Base-by-base conservation (phyloP, 2,113 vertebrate genomes). In the Canis aureus region DNA sequence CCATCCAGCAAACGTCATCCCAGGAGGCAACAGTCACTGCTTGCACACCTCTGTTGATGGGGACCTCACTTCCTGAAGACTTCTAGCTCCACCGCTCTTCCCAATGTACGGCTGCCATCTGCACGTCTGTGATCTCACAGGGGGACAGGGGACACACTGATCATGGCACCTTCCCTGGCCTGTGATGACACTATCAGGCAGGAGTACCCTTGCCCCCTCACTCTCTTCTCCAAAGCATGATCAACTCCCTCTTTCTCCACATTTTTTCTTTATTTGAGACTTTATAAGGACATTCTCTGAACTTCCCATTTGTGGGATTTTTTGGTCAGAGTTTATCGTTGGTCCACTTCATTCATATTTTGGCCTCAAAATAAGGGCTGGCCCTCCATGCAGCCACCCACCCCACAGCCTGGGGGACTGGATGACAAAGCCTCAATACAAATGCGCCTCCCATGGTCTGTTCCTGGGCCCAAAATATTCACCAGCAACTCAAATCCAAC, bases 261-360 rank as follows among this genome's bases (percentile, higher is more conserved):
- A 64, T 27, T 78, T 76, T 66, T 80, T 87, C 22, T 83, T 60
- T 60, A 67, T 76, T n/a, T 93, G 22, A 82, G 66, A 69, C 59
- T 94, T 86, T 57, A 81, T 49, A 29, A 96, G 74, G 38, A 92
- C 94, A 71, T 16, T 69, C 51, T n/a, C 51, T 86, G 49, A 76
- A 71, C 86, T 71, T 85, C 35, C 23, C 35, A 80, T 60, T 2
- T 59, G 43, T 60, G 25, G 10, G 25, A 25, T 67, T 91, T 94
- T 82, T 53, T 43, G 43, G 55, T 93, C 71, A 94, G n/a, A 32
- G 60, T 87, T 60, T 94, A 59, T 76, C 29, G 67, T 53, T 57
- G 32, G 4, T 91, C 43, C 49, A 66, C 8, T 73, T 25, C 90
- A n/a, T 73, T 25, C 90, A n/a, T 60, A 71, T 78, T 66, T 83